phyloP scores from a whole-genome alignment of 2,797 vertebrate genomes.

The Poeciliopsis turneri region DNA sequence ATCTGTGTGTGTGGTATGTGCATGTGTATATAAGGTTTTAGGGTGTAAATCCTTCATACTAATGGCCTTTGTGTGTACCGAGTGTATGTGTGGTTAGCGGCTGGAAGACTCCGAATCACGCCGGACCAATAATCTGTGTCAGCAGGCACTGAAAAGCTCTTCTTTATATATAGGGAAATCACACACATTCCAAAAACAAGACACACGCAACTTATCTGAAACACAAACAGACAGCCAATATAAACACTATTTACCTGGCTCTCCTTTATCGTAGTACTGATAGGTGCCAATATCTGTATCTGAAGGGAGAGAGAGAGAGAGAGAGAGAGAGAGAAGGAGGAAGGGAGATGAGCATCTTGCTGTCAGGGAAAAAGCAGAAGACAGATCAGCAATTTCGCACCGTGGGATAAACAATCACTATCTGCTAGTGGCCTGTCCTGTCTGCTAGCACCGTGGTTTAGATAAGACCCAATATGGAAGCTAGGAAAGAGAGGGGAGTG shows the following conservation, averaged over 20 bases:
- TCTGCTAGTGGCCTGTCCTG: conserved; percentile 79
- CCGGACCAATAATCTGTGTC: conserved; percentile 44
- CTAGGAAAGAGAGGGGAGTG: conserved; percentile 6
- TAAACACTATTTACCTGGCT: conserved; percentile 87
- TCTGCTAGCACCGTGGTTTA: conserved; percentile 76
- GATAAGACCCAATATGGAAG: conserved; percentile 71
- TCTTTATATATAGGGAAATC: conserved; percentile 62
- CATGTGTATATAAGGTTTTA: conserved; percentile 69
- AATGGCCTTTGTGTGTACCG: conserved; percentile 59
- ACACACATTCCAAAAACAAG: conserved; percentile 65
- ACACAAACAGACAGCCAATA: conserved; percentile 75
- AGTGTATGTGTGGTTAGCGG: conserved; percentile 50
- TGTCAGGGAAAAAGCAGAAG: conserved; percentile 77
- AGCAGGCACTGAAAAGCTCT: conserved; percentile 46
- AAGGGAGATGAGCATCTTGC: conserved; percentile 73
- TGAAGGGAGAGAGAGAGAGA: conserved; percentile 67
- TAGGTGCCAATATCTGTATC: conserved; percentile 93
- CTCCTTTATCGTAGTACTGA: conserved; percentile 92
- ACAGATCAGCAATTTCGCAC: conserved; percentile 81
- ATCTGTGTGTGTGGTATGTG: conserved; percentile 40
- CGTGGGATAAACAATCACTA: conserved; percentile 83
- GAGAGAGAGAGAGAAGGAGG: conserved; percentile 22
- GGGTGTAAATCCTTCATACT: conserved; percentile 65
- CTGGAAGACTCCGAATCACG: conserved; percentile 36
- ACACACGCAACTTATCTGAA: conserved; percentile 73